Evolutionary conservation across 2,888 invertebrate species (phyloP).

Genomic region (Helicoverpa assulta): DNA sequence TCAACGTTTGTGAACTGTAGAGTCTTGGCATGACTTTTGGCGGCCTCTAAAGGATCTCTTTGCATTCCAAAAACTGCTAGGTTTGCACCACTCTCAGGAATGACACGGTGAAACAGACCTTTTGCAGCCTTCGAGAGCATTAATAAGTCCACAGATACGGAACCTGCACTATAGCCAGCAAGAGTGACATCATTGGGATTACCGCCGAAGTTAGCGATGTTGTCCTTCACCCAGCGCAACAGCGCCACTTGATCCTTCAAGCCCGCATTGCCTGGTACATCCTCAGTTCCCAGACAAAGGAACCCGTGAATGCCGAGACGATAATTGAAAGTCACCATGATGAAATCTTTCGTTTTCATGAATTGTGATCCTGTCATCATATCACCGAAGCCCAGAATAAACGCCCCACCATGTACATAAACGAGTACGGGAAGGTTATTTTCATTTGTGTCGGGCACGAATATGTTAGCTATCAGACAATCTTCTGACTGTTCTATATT

Average conservation of each 20-base stretch:
- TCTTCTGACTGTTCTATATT: conserved; percentile 47
- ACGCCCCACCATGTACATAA: conserved; percentile 66
- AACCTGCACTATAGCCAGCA: conserved; percentile 70
- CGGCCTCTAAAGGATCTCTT: conserved; percentile 68
- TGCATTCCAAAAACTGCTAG: conserved; percentile 64
- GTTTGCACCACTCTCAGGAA: conserved; percentile 70
- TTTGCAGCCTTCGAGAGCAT: conserved; percentile 65
- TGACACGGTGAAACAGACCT: conserved; percentile 71
- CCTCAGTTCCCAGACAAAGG: conserved; percentile 68
- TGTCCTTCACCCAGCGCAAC: conserved; percentile 71
- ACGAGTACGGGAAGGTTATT: conserved; percentile 67
- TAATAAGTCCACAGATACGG: conserved; percentile 65
- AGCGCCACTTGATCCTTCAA: conserved; percentile 68
- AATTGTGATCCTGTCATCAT: background rate
- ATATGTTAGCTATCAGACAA: conserved; percentile 63
- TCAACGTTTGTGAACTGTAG: conserved; percentile 61
- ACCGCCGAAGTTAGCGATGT: conserved; percentile 75
- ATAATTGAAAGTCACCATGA: conserved; percentile 67
- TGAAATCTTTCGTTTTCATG: conserved; percentile 5
- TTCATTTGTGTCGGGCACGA: conserved; percentile 60
- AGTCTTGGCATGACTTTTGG: conserved; percentile 64
- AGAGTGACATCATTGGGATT: conserved; percentile 70
- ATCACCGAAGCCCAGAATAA: background rate
- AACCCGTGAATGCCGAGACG: conserved; percentile 70
- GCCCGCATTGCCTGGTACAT: conserved; percentile 69